These are phyloP conservation scores for Knipowitschia caucasica DNA, from an alignment of 2,797 vertebrate species.

Conservation along the genomic window DNA sequence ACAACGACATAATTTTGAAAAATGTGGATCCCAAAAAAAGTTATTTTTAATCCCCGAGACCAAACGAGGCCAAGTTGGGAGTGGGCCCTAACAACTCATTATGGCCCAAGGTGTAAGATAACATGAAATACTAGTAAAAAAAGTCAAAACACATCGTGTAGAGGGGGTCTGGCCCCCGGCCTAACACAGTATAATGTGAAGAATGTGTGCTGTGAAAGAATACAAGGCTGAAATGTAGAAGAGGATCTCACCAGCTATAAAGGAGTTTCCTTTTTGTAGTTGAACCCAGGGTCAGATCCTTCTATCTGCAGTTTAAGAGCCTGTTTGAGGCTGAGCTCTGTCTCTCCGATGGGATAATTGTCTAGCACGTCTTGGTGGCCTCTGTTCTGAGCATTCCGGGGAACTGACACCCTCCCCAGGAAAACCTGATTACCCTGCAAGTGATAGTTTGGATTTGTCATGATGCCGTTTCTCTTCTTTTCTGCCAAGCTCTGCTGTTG, in stretches of 20 bases:
- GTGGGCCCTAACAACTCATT: too few relatives aligned
- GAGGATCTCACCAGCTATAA: constrained; percentile 85
- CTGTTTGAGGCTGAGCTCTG: constrained; percentile 97
- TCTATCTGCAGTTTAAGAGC: constrained; percentile 97
- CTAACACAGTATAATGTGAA: too few relatives aligned
- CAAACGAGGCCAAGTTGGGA: too few relatives aligned
- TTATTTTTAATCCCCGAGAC: too few relatives aligned
- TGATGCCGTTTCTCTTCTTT: constrained; percentile 94
- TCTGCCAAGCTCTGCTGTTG: constrained; percentile 89
- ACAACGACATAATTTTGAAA: too few relatives aligned
- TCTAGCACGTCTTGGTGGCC: constrained; percentile 92
- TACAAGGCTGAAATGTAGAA: constrained; percentile 24
- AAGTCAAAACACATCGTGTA: too few relatives aligned
- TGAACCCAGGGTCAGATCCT: constrained; percentile 90
- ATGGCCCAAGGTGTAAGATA: too few relatives aligned
- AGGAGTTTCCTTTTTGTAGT: constrained; percentile 98
- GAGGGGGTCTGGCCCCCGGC: too few relatives aligned
- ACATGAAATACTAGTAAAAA: too few relatives aligned
- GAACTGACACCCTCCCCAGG: constrained; percentile 89
- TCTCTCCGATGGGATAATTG: constrained; percentile 89
- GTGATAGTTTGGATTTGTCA: constrained; percentile 98
- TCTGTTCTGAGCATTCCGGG: constrained; percentile 82
- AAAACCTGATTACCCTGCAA: constrained; percentile 96
- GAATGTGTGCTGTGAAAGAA: too few relatives aligned
- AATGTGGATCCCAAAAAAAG: too few relatives aligned